Percentiles rank a stretch among this genome's conserved stretches.
These are phyloP conservation scores for Leptogaster cylindrica DNA, from an alignment of 2,888 invertebrate genomes.

Conservation along the genomic window DNA sequence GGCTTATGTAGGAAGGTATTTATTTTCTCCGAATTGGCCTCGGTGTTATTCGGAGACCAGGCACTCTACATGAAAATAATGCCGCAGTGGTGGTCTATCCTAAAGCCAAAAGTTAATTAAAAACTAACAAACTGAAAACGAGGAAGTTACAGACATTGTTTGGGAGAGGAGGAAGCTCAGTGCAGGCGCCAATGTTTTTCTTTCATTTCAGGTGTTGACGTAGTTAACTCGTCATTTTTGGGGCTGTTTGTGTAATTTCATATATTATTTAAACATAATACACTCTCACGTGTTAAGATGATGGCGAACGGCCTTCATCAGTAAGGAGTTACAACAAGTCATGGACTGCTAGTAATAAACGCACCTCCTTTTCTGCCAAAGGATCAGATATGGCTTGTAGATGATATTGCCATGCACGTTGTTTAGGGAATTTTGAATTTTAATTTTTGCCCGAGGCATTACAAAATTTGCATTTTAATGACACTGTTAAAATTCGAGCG, in stretches of 20 bases:
- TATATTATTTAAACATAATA: constrained; percentile 21
- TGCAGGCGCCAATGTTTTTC: constrained; percentile 47
- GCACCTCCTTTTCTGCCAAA: too few relatives aligned
- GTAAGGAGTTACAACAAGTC: not conserved
- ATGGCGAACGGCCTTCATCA: not conserved
- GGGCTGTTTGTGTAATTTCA: constrained; percentile 26
- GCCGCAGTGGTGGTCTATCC: constrained; percentile 59
- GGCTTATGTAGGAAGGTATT: too few relatives aligned
- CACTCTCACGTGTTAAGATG: not conserved
- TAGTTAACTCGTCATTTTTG: constrained; percentile 13
- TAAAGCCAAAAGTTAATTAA: constrained; percentile 62
- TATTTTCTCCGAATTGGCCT: not conserved
- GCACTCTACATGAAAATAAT: constrained; percentile 21
- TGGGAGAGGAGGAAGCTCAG: too few relatives aligned
- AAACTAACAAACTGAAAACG: constrained; percentile 60
- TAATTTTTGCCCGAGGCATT: too few relatives aligned
- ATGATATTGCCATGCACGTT: too few relatives aligned
- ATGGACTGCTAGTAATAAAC: too few relatives aligned
- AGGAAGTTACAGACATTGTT: constrained; percentile 46
- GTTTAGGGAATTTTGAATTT: too few relatives aligned
- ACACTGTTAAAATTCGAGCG: too few relatives aligned
- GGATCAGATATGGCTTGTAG: too few relatives aligned
- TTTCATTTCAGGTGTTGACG: constrained; percentile 48
- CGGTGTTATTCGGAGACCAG: constrained; percentile 12
- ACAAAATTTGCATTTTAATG: too few relatives aligned